Evolutionary conservation across 2,113 vertebrate species (phyloP), one percentile per base, ranked within the genome.

Genomic region (Nanger granti): DNA sequence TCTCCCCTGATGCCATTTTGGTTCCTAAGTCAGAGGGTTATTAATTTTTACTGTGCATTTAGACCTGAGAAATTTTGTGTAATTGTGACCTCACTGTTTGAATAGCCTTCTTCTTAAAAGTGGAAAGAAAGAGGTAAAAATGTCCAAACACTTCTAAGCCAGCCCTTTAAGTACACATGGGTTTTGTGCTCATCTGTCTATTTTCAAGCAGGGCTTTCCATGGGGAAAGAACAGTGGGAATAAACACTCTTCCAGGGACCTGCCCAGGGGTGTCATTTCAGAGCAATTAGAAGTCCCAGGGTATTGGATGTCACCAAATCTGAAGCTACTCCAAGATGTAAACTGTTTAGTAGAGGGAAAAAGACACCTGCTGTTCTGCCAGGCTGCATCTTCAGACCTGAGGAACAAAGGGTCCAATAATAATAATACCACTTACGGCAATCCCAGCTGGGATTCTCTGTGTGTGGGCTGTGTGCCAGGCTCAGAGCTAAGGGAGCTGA

Each of bases 1-100:
- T 86, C 47, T 31, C 60, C 31, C 44, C 37, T 26, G 89, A 47
- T 62, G 22, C 8, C 20, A 26, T 87, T 57, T 73, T 55, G 69
- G 7, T 55, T n/a, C 57, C 24, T n/a, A 22, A 87, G n/a, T 47
- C 26, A 59, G 26, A 80, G 79, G 49, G n/a, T 41, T 93, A 84
- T 93, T 94, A 82, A 49, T 60, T 94, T 93, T 96, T 92, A 41
- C 15, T 41, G 44, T 66, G n/a, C 82, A 62, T 87, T 94, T 69
- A 90, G 44, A 84, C 60, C 26, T 13, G 57, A 97, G 94, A 95
- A 41, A 76, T 52, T 54, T 88, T 69, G 24, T 55, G 55, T 87
- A 49, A 88, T 92, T 79, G 73, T 57, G 47, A 93, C 41, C 86
- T 95, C 82, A 52, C 82, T 88, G 54, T 85, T 93, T 82, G 17